phyloP scores from a whole-genome alignment of 2,888 invertebrate species.

The Prenolepis imparis region DNA sequence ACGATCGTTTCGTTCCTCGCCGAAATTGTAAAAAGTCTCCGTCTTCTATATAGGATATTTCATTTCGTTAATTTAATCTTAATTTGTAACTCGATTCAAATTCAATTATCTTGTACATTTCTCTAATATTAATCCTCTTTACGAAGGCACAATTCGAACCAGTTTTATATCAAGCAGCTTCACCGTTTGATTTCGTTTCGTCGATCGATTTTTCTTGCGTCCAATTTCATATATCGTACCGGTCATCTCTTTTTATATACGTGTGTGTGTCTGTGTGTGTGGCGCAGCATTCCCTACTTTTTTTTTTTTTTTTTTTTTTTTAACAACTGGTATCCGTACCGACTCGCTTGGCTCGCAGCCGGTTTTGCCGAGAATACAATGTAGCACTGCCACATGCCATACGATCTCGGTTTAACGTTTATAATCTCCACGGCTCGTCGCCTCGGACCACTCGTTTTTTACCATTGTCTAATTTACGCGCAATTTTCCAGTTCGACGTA shows the following conservation, averaged over 20 bases:
- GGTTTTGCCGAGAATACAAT: constrained; percentile 2
- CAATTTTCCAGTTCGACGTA: background rate
- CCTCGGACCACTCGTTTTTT: background rate
- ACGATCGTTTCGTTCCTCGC: background rate
- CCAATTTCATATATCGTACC: constrained; percentile 15
- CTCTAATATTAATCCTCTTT: background rate
- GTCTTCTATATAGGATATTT: background rate
- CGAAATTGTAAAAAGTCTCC: background rate
- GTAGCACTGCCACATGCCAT: background rate
- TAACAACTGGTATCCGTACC: background rate
- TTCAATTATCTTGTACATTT: background rate
- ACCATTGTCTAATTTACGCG: background rate
- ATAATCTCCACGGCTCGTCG: constrained; percentile 17
- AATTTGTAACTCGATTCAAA: background rate
- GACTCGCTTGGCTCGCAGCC: background rate
- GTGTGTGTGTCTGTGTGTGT: too few species aligned
- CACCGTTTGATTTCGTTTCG: background rate
- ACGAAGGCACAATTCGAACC: background rate
- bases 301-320: constrained; percentile 1
- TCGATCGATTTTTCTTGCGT: background rate
- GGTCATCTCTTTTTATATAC: background rate
- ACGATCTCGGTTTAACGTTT: constrained; percentile 12
- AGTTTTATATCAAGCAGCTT: background rate
- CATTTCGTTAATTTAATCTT: background rate
- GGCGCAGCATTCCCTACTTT: background rate